Conservation (phyloP, 2,113 vertebrate genomes). For the Manacus vitellinus region DNA sequence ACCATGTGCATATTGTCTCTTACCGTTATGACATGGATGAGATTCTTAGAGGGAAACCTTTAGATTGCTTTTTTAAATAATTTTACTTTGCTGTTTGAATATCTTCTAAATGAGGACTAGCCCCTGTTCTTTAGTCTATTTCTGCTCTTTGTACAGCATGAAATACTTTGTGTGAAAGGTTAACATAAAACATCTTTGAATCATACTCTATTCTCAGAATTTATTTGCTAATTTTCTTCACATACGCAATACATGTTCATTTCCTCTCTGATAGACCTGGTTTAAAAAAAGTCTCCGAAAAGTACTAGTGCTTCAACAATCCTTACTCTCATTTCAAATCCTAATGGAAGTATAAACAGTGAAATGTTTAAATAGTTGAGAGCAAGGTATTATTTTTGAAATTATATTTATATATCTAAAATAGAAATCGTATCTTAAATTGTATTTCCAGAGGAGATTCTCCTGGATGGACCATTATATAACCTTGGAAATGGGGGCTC, state of each 20-base stretch:
- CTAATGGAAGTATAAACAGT: background rate
- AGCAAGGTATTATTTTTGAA: background rate
- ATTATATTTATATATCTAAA: background rate
- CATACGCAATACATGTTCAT: background rate
- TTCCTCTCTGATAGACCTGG: background rate
- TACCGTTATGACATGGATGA: background rate
- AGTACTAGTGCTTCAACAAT: background rate
- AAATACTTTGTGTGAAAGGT: background rate
- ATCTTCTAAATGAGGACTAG: background rate
- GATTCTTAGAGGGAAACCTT: background rate
- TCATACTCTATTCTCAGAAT: background rate
- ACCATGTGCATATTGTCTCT: background rate
- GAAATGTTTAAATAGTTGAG: background rate
- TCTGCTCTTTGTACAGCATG: background rate
- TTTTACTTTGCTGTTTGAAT: background rate
- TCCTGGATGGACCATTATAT: background rate
- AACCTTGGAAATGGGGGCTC: background rate
- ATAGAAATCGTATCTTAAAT: background rate
- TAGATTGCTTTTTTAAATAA: background rate
- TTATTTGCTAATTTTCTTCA: background rate
- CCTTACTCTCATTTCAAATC: background rate
- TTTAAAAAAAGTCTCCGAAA: background rate
- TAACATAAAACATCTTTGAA: background rate
- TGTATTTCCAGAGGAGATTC: background rate
- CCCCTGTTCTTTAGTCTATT: background rate